Conservation (phyloP, 1,140 invertebrate species). For the Drosophila carrolli region DNA sequence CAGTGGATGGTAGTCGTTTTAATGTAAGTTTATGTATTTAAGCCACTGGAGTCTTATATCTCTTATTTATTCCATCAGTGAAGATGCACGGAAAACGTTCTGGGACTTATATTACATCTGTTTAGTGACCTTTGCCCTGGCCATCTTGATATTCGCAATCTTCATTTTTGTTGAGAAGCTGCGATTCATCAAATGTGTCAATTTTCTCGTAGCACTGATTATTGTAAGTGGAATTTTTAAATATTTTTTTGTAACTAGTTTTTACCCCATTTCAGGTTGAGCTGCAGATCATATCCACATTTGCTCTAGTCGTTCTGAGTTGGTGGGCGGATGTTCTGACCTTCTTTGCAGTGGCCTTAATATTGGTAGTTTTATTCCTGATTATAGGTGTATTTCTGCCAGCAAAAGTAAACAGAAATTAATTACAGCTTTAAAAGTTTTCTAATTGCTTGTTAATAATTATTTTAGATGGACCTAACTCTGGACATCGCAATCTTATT, state of each 20-base stretch:
- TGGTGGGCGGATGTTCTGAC: constrained; percentile 26
- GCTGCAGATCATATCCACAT: constrained; percentile 45
- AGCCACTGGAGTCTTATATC: no score
- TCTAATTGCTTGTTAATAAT: background rate
- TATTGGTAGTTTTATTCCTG: constrained; percentile 15
- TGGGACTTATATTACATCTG: constrained; percentile 5
- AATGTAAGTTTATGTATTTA: constrained; percentile 17
- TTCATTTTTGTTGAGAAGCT: constrained; percentile 52
- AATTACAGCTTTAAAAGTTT: background rate
- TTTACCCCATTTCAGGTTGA: constrained; percentile 29
- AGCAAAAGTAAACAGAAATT: constrained; percentile 2
- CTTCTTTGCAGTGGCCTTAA: constrained; percentile 11
- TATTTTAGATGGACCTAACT: constrained; percentile 55
- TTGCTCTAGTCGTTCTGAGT: constrained; percentile 2
- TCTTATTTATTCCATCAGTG: background rate
- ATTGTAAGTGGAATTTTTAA: constrained; percentile 43
- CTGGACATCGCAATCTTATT: constrained; percentile 65
- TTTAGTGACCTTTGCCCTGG: constrained; percentile 30
- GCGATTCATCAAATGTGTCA: constrained; percentile 27
- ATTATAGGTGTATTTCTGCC: constrained; percentile 35
- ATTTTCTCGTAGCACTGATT: constrained; percentile 20
- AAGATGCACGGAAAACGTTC: constrained; percentile 2
- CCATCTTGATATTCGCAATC: constrained; percentile 13
- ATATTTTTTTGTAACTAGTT: background rate
- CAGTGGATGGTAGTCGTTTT: constrained; percentile 37